Conservation (phyloP, 1,140 invertebrate genomes). For the Cherax destructor region DNA sequence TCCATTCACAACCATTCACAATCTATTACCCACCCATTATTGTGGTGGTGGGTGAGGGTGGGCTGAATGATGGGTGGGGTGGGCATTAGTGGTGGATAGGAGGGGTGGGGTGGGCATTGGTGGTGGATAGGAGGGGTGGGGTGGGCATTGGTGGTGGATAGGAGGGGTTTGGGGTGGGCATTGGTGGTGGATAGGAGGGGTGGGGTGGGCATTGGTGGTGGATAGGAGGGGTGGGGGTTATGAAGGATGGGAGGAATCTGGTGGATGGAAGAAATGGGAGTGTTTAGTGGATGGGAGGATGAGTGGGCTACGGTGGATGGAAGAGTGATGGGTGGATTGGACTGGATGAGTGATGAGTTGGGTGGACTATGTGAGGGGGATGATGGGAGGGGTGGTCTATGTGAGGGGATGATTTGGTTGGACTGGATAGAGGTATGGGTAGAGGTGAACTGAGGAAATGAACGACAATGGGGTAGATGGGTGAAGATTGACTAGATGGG, state of each 20-base stretch:
- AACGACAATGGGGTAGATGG: too few relatives aligned
- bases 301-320: too few relatives aligned
- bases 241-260: not conserved
- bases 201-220: constrained; percentile 2
- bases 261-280: too few relatives aligned
- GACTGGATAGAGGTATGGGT: too few relatives aligned
- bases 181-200: constrained; percentile 14
- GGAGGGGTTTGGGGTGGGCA: not conserved
- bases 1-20: constrained; percentile 56
- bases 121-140: not conserved
- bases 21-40: constrained; percentile 59
- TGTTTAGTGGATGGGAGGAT: not conserved
- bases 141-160: too few relatives aligned
- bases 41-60: constrained; percentile 1
- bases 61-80: not conserved
- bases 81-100: not conserved
- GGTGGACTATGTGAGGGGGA: not conserved
- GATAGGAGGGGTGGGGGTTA: not conserved
- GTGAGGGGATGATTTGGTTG: too few relatives aligned
- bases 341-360: not conserved
- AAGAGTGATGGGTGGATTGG: not conserved
- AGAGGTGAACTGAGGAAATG: too few relatives aligned
- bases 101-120: not conserved
- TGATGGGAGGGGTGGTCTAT: not conserved
- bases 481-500: too few relatives aligned